Evolutionary conservation across 2,797 vertebrate species (phyloP).

Genomic region (Coregonus ussuriensis): DNA sequence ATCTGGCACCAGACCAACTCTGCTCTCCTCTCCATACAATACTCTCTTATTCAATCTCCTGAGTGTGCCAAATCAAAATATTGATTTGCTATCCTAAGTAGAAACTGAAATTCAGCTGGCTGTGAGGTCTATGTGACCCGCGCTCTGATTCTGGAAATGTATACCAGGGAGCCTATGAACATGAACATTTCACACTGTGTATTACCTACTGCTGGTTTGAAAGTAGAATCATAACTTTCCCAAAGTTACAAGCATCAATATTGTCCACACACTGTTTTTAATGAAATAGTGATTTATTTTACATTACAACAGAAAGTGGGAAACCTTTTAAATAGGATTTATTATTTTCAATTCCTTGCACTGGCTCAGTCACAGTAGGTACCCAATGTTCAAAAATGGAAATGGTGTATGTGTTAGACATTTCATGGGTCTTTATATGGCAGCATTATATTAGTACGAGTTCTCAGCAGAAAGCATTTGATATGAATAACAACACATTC

Average conservation of each 20-base stretch:
- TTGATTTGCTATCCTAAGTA: slow-evolving; percentile 2
- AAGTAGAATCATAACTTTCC: not conserved
- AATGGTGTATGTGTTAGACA: not conserved
- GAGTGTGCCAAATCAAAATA: not conserved
- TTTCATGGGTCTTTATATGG: not conserved
- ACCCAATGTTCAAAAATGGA: not conserved
- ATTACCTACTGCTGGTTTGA: not conserved
- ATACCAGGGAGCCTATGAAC: not conserved
- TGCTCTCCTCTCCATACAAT: not conserved
- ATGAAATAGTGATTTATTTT: not conserved
- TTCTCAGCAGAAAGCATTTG: not conserved
- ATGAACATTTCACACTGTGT: not conserved
- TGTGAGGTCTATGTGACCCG: not conserved
- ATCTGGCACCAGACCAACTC: not conserved
- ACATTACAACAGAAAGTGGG: not conserved
- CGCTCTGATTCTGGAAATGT: not conserved
- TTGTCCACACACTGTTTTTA: not conserved
- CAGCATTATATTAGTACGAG: no score
- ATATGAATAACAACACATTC: not conserved
- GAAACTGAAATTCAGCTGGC: not conserved
- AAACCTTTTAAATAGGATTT: not conserved
- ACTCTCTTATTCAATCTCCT: not conserved
- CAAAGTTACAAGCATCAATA: not conserved
- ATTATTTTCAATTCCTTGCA: not conserved
- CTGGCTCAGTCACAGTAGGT: not conserved